These are phyloP conservation scores for Trichoplusia ni DNA, from an alignment of 1,140 invertebrate genomes.

Conservation along the genomic window DNA sequence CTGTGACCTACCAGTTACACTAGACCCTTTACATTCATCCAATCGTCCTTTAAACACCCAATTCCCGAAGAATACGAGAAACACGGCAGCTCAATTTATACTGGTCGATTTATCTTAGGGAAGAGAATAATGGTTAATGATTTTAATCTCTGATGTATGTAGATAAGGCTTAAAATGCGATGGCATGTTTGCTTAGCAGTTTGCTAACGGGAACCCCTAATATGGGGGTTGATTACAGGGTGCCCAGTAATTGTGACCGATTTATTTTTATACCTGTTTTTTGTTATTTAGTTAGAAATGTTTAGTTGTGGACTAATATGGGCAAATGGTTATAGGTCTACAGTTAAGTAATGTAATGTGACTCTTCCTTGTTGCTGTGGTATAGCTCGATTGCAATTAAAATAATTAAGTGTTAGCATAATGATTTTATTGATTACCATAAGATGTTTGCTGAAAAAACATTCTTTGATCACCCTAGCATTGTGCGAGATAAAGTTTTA, in stretches of 20 bases:
- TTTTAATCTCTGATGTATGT: conserved; percentile 22
- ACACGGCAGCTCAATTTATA: neutral
- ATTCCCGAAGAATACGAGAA: neutral
- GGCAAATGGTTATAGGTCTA: neutral
- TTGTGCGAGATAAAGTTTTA: too few species aligned
- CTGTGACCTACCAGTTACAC: conserved; percentile 8
- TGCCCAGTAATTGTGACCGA: conserved; percentile 30
- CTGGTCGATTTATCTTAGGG: conserved; percentile 2
- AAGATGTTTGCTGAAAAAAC: too few species aligned
- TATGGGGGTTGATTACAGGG: conserved; percentile 47
- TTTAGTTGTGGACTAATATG: neutral
- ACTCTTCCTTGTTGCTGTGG: too few species aligned
- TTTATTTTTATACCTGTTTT: conserved; percentile 16
- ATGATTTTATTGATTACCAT: too few species aligned
- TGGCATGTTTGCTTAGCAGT: neutral
- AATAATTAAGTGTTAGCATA: too few species aligned
- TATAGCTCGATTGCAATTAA: too few species aligned
- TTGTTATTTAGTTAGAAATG: conserved; percentile 1
- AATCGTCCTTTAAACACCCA: neutral
- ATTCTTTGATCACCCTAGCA: too few species aligned
- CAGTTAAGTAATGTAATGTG: neutral
- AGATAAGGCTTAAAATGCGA: conserved; percentile 16
- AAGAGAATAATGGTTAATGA: neutral
- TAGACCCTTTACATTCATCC: conserved; percentile 9
- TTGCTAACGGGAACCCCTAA: conserved; percentile 46